These are phyloP conservation scores for Pardosa pseudoannulata DNA, from an alignment of 2,888 invertebrate species.

Conservation along the genomic window DNA sequence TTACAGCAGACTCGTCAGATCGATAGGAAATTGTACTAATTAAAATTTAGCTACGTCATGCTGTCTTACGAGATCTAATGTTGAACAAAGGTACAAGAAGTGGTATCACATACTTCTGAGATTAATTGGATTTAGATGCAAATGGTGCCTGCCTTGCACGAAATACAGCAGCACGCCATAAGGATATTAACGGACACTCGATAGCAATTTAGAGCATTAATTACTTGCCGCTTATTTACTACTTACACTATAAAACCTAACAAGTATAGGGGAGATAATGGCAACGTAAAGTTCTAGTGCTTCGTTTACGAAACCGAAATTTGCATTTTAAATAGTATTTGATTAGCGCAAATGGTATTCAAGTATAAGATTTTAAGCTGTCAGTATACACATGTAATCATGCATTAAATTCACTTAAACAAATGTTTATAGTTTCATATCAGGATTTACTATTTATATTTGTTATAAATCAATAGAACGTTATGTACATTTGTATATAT, in stretches of 20 bases:
- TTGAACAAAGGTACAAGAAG: neutral
- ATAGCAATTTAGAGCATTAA: neutral
- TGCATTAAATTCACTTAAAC: too few relatives aligned
- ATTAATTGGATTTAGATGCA: neutral
- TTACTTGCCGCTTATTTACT: neutral
- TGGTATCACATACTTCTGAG: neutral
- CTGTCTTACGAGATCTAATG: neutral
- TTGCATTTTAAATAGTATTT: too few relatives aligned
- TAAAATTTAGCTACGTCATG: neutral
- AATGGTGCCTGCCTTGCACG: neutral
- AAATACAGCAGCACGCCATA: neutral
- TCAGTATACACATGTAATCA: too few relatives aligned
- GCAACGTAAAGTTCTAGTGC: neutral
- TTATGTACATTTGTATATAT: too few relatives aligned
- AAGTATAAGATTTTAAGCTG: too few relatives aligned
- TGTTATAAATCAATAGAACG: too few relatives aligned
- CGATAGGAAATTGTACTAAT: neutral
- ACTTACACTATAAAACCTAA: neutral
- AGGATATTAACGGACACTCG: conserved; percentile 5
- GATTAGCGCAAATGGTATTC: too few relatives aligned
- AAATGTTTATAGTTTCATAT: too few relatives aligned
- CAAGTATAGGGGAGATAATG: neutral
- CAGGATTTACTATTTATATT: too few relatives aligned
- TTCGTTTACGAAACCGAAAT: neutral
- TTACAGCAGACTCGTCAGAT: too few relatives aligned